These are phyloP conservation scores for Prosapia bicincta DNA, from an alignment of 2,888 invertebrate species.

Conservation along the genomic window DNA sequence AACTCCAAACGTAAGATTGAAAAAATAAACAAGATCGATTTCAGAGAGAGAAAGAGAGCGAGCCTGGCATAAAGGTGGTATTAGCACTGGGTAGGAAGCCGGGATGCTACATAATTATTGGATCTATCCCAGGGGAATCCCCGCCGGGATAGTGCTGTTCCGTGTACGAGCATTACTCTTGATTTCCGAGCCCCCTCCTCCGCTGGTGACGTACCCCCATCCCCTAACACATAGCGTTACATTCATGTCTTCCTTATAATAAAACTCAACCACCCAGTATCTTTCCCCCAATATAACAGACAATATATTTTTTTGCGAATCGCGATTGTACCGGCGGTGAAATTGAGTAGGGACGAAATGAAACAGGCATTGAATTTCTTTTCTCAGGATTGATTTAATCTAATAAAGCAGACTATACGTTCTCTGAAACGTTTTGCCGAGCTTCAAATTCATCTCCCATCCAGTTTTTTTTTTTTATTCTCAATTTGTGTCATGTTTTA, in stretches of 20 bases:
- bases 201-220: neutral
- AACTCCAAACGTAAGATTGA: too few relatives aligned
- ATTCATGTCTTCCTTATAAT: conserved; percentile 8
- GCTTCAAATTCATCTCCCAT: neutral
- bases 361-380: neutral
- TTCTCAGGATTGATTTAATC: neutral
- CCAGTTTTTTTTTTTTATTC: neutral
- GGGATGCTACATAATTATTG: conserved; percentile 32
- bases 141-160: conserved; percentile 39
- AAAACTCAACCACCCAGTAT: neutral
- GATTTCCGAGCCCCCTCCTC: conserved; percentile 38
- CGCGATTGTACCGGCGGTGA: neutral
- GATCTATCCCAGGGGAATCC: conserved; percentile 35
- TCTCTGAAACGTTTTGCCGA: neutral
- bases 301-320: neutral
- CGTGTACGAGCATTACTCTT: conserved; percentile 42
- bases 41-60: too few relatives aligned
- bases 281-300: neutral
- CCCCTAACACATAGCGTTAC: neutral
- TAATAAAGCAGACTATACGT: neutral
- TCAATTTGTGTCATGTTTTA: neutral
- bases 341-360: neutral
- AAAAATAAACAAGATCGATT: too few relatives aligned
- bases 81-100: neutral
- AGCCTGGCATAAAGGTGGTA: too few relatives aligned